Percentiles rank a stretch among this genome's conserved stretches.
Evolutionary conservation across 2,888 invertebrate genomes (phyloP).

Genomic region (Phania funesta): DNA sequence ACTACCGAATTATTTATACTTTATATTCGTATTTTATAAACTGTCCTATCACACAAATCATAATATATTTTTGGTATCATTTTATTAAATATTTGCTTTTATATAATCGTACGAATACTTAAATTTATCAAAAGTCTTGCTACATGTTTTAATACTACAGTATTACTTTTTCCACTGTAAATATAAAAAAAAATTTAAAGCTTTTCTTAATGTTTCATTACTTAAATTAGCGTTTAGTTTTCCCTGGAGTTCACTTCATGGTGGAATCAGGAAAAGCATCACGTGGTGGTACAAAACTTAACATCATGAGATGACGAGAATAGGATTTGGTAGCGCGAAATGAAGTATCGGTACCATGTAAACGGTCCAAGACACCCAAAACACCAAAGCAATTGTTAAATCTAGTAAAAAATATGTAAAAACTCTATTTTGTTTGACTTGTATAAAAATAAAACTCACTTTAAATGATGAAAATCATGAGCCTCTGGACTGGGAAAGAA

Average conservation of each 20-base stretch:
- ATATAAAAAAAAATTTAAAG: conserved; percentile 53
- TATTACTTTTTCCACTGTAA: conserved; percentile 1
- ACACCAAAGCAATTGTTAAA: conserved; percentile 93
- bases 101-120: conserved; percentile 11
- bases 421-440: neutral
- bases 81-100: neutral
- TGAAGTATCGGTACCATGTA: conserved; percentile 90
- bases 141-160: conserved; percentile 16
- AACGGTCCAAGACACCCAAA: conserved; percentile 88
- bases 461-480: conserved; percentile 93
- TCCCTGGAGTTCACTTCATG: conserved; percentile 70
- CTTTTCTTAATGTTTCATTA: conserved; percentile 45
- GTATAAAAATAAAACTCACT: conserved; percentile 81
- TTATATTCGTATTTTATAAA: no score
- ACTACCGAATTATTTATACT: conserved; percentile 33
- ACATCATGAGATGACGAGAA: conserved; percentile 86
- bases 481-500: conserved; percentile 92
- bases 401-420: conserved; percentile 75
- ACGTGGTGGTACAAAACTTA: conserved; percentile 84
- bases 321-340: conserved; percentile 88
- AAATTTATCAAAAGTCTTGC: conserved; percentile 45
- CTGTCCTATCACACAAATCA: conserved; percentile 25
- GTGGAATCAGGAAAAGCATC: conserved; percentile 85
- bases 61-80: neutral
- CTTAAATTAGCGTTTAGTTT: conserved; percentile 16